Evolutionary conservation across 2,797 vertebrate species (phyloP).

Genomic region (Heteromormyrus szaboi): DNA sequence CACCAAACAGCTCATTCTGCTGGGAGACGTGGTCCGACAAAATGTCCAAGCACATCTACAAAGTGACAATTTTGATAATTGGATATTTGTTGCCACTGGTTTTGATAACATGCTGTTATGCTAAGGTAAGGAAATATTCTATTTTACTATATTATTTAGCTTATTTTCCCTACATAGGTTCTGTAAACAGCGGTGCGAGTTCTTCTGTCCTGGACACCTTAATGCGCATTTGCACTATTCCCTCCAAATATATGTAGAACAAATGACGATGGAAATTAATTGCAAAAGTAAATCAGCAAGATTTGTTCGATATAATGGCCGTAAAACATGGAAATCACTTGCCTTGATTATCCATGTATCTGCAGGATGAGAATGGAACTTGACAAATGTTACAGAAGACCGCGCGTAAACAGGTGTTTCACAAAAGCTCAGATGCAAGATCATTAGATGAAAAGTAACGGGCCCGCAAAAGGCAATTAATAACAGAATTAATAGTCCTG

Average conservation of each 20-base stretch:
- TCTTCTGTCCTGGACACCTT: neutral
- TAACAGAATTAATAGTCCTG: neutral
- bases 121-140: slow-evolving; percentile 58
- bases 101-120: slow-evolving; percentile 76
- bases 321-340: neutral
- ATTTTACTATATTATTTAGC: neutral
- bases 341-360: neutral
- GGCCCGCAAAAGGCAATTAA: neutral
- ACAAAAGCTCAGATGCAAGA: neutral
- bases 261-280: neutral
- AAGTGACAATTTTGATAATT: slow-evolving; percentile 62
- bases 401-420: neutral
- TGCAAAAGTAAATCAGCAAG: neutral
- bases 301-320: neutral
- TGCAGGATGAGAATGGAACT: neutral
- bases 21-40: slow-evolving; percentile 68
- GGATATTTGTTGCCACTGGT: slow-evolving; percentile 74
- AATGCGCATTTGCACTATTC: neutral
- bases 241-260: neutral
- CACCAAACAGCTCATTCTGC: slow-evolving; percentile 76
- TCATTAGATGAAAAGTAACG: neutral
- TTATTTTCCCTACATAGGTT: neutral
- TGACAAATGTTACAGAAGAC: neutral
- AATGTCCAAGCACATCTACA: slow-evolving; percentile 56
- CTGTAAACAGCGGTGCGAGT: neutral